phyloP scores from a whole-genome alignment of 2,888 invertebrate genomes.

The Orchesella flavescens region DNA sequence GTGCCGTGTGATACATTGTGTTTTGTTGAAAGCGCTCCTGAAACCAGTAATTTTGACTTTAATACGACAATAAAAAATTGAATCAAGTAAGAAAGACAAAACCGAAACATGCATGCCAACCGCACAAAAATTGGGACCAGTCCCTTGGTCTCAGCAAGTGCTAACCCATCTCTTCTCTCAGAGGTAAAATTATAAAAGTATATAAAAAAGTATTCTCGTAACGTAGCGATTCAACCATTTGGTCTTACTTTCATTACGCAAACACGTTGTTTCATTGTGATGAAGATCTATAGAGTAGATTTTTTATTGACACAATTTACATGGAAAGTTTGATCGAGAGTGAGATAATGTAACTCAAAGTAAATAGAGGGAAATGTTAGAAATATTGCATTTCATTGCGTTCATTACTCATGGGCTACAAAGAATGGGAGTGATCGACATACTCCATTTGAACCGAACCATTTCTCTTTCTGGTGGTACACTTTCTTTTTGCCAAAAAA shows the following conservation, averaged over 20 bases:
- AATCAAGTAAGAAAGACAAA: background rate
- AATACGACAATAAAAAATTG: too few species aligned
- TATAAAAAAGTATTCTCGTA: background rate
- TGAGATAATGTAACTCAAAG: too few species aligned
- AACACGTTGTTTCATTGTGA: too few species aligned
- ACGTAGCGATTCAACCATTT: too few species aligned
- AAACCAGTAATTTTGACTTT: too few species aligned
- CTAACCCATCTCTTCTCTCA: conserved; percentile 68
- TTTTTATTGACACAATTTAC: background rate
- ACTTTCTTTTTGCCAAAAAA: too few species aligned
- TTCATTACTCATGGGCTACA: background rate
- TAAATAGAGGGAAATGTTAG: too few species aligned
- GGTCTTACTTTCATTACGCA: too few species aligned
- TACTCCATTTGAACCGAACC: background rate
- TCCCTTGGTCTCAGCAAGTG: conserved; percentile 70
- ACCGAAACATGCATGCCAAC: conserved; percentile 69
- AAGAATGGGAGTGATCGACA: background rate
- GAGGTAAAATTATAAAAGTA: conserved; percentile 65
- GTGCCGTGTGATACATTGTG: too few species aligned
- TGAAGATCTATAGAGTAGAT: background rate
- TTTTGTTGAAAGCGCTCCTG: too few species aligned
- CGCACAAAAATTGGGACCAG: conserved; percentile 70
- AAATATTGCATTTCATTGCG: background rate
- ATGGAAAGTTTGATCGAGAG: too few species aligned
- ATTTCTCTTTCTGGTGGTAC: background rate